Evolutionary conservation across 30 jellyfish, hydroid and myxozoan genomes (phyloP), one percentile per base, ranked within the genome.

Genomic region (Aurelia aurita complex sp. Pacific): DNA sequence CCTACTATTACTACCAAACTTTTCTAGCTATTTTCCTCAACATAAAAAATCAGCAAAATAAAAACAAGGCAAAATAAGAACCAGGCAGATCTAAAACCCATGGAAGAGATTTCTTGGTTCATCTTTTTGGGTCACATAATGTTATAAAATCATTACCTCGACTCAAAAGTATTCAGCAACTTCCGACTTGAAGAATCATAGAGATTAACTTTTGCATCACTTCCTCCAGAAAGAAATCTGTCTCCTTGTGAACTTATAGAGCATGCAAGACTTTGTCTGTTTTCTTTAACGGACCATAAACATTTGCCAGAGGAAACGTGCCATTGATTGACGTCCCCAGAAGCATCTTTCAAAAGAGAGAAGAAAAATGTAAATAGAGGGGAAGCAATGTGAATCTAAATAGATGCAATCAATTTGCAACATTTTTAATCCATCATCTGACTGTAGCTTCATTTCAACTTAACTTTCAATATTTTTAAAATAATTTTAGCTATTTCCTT

Each of bases 311-410:
- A 77, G 53, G 97, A 62, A 62, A 94, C 99, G 76, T 94, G 99
- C 99, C 99, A 94, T 51, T 66, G 97, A 54, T 85, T 80, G 10
- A 85, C 94, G 0, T 85, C 93, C 9, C 99, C 99, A 11, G 99
- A 94, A 7, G 99, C 99, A 94, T 94, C 99, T 94, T 52, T 2
- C 51, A 34, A 2, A 69, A 73, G 10, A 18, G 17, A 64, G 10
- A 36, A 0, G 13, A 75, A 35, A 17, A 18, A 46, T 52, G 9
- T 78, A 40, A 70, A 72, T 19, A 11, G 14, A 67, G 29, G 50
- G 60, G 4, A 3, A 2, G 52, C 29, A 23, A 23, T 23, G 29
- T 23, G 29, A 23, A 23, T 23, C 29, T 23, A 23, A 23, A 23
- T 23, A 23, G 29, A 23, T 23, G 29, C 29, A 23, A 23, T 23